These are phyloP conservation scores for Lagopus leucura DNA, from an alignment of 2,113 vertebrate genomes.

Conservation along the genomic window DNA sequence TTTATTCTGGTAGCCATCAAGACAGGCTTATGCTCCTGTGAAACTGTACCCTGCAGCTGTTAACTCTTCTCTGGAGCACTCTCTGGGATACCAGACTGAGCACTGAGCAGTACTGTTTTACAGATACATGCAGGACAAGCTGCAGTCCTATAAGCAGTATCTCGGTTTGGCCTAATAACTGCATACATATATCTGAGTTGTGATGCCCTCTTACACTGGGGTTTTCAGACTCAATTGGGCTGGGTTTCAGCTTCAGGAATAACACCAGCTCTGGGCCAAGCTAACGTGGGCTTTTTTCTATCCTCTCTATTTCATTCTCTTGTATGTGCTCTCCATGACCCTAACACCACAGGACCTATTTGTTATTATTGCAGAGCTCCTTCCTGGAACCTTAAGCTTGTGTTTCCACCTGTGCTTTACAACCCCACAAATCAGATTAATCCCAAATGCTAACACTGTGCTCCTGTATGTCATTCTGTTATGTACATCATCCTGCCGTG, in stretches of 20 bases:
- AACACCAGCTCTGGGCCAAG: not conserved
- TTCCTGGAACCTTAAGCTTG: not conserved
- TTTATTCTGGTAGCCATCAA: not conserved
- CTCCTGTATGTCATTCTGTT: not conserved
- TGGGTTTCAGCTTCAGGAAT: not conserved
- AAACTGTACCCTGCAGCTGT: not conserved
- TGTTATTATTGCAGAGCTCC: not conserved
- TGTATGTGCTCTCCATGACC: not conserved
- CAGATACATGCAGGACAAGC: not conserved
- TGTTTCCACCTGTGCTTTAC: not conserved
- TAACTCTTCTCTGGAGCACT: not conserved
- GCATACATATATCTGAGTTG: not conserved
- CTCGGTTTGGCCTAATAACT: not conserved
- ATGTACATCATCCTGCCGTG: fast-evolving
- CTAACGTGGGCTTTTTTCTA: fast-evolving
- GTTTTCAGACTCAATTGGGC: not conserved
- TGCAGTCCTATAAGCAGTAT: not conserved
- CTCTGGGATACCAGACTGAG: not conserved
- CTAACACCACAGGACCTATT: not conserved
- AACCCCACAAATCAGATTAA: not conserved
- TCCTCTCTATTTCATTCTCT: not conserved
- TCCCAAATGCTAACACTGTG: not conserved
- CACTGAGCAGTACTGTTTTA: not conserved
- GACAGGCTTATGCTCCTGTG: not conserved
- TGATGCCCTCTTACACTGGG: not conserved